Conservation (phyloP, 2,888 invertebrate species). For the Argynnis bischoffii region DNA sequence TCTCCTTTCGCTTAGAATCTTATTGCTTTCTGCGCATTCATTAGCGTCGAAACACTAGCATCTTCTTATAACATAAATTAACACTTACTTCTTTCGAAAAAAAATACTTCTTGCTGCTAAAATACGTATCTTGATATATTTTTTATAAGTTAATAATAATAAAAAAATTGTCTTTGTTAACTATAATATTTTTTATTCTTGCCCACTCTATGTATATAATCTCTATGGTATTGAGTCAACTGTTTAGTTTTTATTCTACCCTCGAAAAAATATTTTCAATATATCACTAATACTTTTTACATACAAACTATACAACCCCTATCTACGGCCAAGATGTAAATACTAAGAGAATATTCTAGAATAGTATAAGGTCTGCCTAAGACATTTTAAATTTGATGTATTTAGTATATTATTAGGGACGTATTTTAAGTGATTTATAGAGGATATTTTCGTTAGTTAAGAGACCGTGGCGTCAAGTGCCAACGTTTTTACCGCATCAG, state of each 20-base stretch:
- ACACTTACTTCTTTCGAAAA: no score
- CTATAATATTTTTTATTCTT: not conserved
- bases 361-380: constrained; percentile 74
- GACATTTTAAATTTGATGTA: constrained; percentile 80
- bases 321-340: constrained; percentile 69
- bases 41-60: no score
- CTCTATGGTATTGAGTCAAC: constrained; percentile 9
- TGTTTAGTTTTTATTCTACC: constrained; percentile 20
- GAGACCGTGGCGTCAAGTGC: constrained; percentile 74
- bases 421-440: constrained; percentile 69
- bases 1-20: no score
- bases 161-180: not conserved
- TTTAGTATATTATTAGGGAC: constrained; percentile 66
- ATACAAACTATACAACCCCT: constrained; percentile 65
- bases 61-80: no score
- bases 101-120: no score
- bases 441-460: constrained; percentile 71
- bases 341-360: constrained; percentile 59
- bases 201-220: constrained; percentile 11
- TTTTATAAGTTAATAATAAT: no score
- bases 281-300: constrained; percentile 45
- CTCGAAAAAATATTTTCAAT: constrained; percentile 38
- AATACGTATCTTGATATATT: no score
- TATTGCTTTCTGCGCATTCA: no score
- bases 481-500: constrained; percentile 83